Evolutionary conservation across 2,113 vertebrate species (phyloP).

Genomic region (Phrynocephalus versicolor): DNA sequence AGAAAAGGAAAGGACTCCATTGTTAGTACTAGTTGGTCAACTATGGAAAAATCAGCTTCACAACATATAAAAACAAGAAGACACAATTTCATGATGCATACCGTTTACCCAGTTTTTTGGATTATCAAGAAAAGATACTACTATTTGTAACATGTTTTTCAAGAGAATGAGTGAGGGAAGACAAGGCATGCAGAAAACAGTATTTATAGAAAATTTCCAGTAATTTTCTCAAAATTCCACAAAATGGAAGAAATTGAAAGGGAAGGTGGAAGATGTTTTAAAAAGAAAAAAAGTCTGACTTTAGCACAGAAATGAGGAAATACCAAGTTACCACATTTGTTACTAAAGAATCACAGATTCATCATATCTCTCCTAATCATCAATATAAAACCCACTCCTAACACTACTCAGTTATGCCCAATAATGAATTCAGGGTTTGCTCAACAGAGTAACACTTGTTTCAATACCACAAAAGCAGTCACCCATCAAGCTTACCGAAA

Average conservation of each 20-base stretch:
- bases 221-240: not conserved
- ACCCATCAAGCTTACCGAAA: conserved; percentile 83
- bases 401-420: not conserved
- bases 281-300: not conserved
- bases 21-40: too few species aligned
- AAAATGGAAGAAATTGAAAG: not conserved
- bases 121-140: not conserved
- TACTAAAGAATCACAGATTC: not conserved
- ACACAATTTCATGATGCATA: not conserved
- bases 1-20: conserved; percentile 31
- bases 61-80: not conserved
- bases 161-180: not conserved
- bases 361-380: not conserved
- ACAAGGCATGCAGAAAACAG: not conserved
- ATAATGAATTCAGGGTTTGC: not conserved
- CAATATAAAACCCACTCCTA: too few species aligned
- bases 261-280: not conserved
- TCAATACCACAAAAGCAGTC: not conserved
- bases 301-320: not conserved
- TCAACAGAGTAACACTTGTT: not conserved
- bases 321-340: too few species aligned
- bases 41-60: not conserved
- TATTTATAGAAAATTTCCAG: not conserved
- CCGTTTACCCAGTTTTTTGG: not conserved
- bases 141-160: not conserved